Conservation (phyloP, 2,797 vertebrate species). For the Galagoides demidoff region DNA sequence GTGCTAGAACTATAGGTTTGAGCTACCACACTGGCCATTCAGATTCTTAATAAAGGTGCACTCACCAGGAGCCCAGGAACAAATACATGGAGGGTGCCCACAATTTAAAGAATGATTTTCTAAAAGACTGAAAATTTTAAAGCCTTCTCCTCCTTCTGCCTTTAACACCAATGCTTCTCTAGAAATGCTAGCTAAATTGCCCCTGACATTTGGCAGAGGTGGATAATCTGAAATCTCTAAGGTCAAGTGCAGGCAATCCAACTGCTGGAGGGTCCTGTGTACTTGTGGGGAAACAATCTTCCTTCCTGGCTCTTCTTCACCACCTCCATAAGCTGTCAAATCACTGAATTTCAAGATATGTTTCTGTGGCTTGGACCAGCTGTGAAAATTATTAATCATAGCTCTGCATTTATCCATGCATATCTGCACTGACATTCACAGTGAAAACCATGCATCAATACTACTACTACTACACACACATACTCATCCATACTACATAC, state of each 20-base stretch:
- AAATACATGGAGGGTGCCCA: not conserved
- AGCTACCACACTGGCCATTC: not conserved
- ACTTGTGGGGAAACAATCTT: not conserved
- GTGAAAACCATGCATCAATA: not conserved
- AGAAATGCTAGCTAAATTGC: not conserved
- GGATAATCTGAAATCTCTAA: not conserved
- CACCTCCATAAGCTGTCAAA: not conserved
- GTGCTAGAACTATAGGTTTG: no score
- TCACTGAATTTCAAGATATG: constrained; percentile 53
- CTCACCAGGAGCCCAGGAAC: not conserved
- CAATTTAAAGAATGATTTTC: constrained; percentile 30
- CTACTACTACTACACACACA: not conserved
- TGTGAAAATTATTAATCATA: constrained; percentile 57
- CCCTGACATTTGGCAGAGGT: not conserved
- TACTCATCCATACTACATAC: not conserved
- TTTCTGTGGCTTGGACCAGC: constrained; percentile 7
- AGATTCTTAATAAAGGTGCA: not conserved
- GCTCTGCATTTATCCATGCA: constrained; percentile 21
- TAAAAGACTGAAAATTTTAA: constrained; percentile 10
- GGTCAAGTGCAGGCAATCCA: not conserved
- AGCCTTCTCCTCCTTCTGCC: not conserved
- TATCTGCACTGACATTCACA: not conserved
- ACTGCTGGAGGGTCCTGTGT: not conserved
- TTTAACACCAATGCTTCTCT: not conserved
- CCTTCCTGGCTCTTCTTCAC: not conserved